phyloP scores from a whole-genome alignment of 2,797 vertebrate genomes.

The Morelia viridis region DNA sequence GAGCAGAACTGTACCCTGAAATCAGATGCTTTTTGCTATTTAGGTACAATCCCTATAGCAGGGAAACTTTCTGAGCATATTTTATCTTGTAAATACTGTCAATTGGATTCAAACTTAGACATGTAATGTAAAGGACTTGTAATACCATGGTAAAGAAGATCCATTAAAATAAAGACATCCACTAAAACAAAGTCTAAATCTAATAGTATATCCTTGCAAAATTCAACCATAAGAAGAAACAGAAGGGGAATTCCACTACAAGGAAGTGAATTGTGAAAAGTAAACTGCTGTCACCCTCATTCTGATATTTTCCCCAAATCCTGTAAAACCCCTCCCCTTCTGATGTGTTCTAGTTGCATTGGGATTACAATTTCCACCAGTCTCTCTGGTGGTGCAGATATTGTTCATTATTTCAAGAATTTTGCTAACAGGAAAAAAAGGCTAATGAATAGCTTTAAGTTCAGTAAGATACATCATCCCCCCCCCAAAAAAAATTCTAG shows the following conservation, averaged over 20 bases:
- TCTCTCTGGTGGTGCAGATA: neutral
- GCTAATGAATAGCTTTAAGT: too few species aligned
- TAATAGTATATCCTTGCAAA: neutral
- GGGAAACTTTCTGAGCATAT: neutral
- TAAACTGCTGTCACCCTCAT: neutral
- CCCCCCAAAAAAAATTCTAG: too few species aligned
- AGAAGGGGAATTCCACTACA: neutral
- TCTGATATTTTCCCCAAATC: neutral
- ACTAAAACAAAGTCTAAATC: neutral
- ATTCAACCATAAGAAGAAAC: neutral
- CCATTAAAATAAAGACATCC: neutral
- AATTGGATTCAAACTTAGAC: too few species aligned
- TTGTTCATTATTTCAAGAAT: too few species aligned
- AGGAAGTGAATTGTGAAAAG: neutral
- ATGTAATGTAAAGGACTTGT: neutral
- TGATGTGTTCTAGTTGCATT: neutral
- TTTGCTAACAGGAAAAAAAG: too few species aligned
- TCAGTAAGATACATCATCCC: too few species aligned
- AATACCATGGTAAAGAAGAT: neutral
- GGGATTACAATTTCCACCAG: neutral
- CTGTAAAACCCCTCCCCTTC: neutral
- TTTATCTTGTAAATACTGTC: neutral
- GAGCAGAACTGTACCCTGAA: neutral
- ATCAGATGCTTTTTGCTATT: neutral
- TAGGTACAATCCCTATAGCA: neutral